Evolutionary conservation across 2,888 invertebrate species (phyloP).

Genomic region (Standfussiana lucernea): DNA sequence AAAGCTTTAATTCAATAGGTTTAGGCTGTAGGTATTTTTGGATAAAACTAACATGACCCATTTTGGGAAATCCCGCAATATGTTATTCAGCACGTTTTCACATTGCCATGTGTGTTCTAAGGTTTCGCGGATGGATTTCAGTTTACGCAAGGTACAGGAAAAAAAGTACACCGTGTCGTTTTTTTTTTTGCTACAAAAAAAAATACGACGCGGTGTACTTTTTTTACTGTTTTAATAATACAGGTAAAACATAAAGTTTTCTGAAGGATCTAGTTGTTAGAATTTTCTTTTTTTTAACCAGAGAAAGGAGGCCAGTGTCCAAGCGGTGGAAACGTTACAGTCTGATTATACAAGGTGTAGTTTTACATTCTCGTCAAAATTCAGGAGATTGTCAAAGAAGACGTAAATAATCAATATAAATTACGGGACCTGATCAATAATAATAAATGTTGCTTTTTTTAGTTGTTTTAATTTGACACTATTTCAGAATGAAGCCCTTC

Average conservation of each 20-base stretch:
- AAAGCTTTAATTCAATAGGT: slow-evolving; percentile 25
- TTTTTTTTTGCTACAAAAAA: no score
- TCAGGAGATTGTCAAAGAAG: no score
- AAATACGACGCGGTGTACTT: no score
- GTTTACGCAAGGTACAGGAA: slow-evolving; percentile 8
- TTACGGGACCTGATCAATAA: no score
- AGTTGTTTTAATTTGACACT: no score
- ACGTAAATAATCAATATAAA: no score
- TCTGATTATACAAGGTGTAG: no score
- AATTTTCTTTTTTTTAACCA: not conserved
- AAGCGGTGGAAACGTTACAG: not conserved
- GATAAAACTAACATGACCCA: slow-evolving; percentile 29
- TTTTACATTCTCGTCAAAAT: no score
- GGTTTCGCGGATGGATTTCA: slow-evolving; percentile 43
- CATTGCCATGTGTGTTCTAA: slow-evolving; percentile 20
- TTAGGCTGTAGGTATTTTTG: slow-evolving; percentile 19
- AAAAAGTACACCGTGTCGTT: slow-evolving; percentile 17
- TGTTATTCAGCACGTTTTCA: slow-evolving; percentile 48
- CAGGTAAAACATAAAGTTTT: not conserved
- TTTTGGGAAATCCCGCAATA: slow-evolving; percentile 47
- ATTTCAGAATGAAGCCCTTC: no score
- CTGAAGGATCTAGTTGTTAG: not conserved
- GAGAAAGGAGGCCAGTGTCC: not conserved
- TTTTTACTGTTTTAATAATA: no score
- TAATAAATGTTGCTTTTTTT: no score